Conservation (phyloP, 64 coral and sea anemone species). For the Pachyseris speciosa region DNA sequence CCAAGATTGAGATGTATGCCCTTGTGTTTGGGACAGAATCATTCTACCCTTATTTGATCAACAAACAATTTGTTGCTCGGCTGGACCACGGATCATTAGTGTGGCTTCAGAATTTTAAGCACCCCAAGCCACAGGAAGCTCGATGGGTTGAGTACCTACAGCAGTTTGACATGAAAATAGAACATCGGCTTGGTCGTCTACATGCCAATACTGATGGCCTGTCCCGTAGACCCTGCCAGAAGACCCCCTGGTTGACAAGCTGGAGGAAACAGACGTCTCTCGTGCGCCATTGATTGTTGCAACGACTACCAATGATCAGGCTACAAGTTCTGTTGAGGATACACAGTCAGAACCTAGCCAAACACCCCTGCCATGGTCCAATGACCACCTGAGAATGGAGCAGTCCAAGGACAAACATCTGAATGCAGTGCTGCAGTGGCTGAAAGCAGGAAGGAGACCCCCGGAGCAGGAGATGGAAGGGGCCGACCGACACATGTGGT, state of each 20-base stretch:
- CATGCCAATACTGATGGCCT: constrained; percentile 61
- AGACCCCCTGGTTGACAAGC: too few relatives aligned
- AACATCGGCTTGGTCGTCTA: constrained; percentile 8
- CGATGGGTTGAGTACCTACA: too few relatives aligned
- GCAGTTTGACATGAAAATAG: too few relatives aligned
- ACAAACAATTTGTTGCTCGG: constrained; percentile 13
- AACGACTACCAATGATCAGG: background rate
- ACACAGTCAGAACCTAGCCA: background rate
- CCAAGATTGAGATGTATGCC: too few relatives aligned
- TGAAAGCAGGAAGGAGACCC: too few relatives aligned
- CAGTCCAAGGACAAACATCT: background rate
- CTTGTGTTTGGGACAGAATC: background rate
- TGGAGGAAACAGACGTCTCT: background rate
- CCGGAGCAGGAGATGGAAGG: too few relatives aligned
- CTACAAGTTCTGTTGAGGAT: background rate
- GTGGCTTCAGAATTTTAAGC: constrained; percentile 63
- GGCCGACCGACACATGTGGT: background rate
- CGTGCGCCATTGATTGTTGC: too few relatives aligned
- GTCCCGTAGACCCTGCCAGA: constrained; percentile 17
- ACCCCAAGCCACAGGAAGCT: too few relatives aligned
- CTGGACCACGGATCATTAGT: constrained; percentile 47
- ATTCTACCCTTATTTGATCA: constrained; percentile 66
- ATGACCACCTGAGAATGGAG: background rate
- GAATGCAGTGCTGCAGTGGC: too few relatives aligned
- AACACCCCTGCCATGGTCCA: background rate